These are phyloP conservation scores for Brachyopa scutellaris DNA, from an alignment of 2,888 invertebrate genomes.

Conservation along the genomic window DNA sequence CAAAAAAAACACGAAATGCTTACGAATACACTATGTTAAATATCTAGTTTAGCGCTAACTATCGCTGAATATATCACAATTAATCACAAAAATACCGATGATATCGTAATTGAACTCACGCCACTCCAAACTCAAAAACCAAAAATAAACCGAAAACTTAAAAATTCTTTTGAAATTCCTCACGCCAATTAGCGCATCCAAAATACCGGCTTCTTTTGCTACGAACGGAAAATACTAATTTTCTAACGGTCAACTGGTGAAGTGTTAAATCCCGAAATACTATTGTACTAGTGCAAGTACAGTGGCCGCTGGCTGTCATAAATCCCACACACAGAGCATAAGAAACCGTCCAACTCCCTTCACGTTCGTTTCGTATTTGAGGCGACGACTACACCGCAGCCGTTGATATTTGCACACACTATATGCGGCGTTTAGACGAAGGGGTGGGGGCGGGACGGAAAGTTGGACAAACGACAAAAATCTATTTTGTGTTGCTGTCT, in stretches of 20 bases:
- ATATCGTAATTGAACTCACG: slow-evolving; percentile 36
- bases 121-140: slow-evolving; percentile 9
- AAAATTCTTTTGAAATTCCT: slow-evolving; percentile 11
- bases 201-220: slow-evolving; percentile 35
- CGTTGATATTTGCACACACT: slow-evolving; percentile 71
- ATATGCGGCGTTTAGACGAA: not conserved
- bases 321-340: slow-evolving; percentile 65
- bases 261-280: slow-evolving; percentile 52
- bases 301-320: slow-evolving; percentile 61
- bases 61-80: slow-evolving; percentile 62
- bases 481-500: slow-evolving; percentile 57
- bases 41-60: slow-evolving; percentile 38
- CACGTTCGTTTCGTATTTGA: slow-evolving; percentile 71
- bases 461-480: slow-evolving; percentile 68
- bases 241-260: slow-evolving; percentile 54
- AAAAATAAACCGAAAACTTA: slow-evolving; percentile 8
- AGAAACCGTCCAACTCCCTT: slow-evolving; percentile 72
- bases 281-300: not conserved
- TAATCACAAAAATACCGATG: slow-evolving; percentile 64
- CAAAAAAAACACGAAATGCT: slow-evolving; percentile 24
- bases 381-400: slow-evolving; percentile 69
- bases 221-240: not conserved
- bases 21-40: slow-evolving; percentile 59
- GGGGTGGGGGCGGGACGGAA: not conserved
- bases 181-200: slow-evolving; percentile 35